Evolutionary conservation across 1,140 invertebrate genomes (phyloP).

Genomic region (Meloidogyne floridensis): DNA sequence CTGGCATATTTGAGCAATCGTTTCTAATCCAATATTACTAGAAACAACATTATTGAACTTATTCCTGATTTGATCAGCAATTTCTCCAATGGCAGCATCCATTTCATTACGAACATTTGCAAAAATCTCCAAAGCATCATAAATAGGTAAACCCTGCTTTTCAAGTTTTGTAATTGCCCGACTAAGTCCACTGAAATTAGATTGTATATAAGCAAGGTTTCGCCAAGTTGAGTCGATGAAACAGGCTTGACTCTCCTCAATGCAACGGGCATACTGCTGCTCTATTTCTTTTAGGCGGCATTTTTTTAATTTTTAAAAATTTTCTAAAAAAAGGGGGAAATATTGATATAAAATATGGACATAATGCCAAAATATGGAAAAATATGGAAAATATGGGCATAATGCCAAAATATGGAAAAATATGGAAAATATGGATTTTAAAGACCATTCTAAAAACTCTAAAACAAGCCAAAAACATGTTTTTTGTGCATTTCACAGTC

Average conservation of each 20-base stretch:
- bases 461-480: too few relatives aligned
- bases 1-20: conserved; percentile 3
- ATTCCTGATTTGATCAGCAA: not conserved
- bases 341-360: too few relatives aligned
- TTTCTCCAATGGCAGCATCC: conserved; percentile 10
- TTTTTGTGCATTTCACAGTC: too few relatives aligned
- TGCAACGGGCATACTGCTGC: not conserved
- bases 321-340: too few relatives aligned
- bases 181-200: conserved; percentile 6
- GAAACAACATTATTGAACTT: conserved; percentile 15
- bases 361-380: too few relatives aligned
- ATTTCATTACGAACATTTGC: conserved; percentile 12
- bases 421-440: too few relatives aligned
- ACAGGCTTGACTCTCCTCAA: not conserved
- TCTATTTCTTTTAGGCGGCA: too few relatives aligned
- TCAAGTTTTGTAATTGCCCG: not conserved
- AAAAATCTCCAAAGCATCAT: conserved; percentile 1
- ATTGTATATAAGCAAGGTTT: conserved; percentile 17
- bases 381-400: too few relatives aligned
- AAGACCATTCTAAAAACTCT: too few relatives aligned
- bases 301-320: too few relatives aligned
- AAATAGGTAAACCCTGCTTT: conserved; percentile 5
- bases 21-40: conserved; percentile 6
- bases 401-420: too few relatives aligned
- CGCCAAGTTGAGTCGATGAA: conserved; percentile 6